Evolutionary conservation across 2,113 vertebrate species (phyloP).

Genomic region (Microtus pennsylvanicus): DNA sequence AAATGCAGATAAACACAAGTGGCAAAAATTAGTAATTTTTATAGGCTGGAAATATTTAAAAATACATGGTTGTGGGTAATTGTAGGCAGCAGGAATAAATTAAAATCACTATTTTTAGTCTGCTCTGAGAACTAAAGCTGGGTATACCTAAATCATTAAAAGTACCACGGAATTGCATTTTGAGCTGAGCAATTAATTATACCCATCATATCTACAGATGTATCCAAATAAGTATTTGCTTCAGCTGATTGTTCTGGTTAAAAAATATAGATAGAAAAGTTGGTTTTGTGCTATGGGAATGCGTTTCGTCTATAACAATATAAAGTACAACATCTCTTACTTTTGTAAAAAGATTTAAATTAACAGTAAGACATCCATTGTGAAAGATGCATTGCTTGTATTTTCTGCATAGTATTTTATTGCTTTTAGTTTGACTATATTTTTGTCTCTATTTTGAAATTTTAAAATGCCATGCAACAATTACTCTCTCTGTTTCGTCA

Average conservation of each 20-base stretch:
- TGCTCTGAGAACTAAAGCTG: constrained; percentile 85
- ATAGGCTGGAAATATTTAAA: constrained; percentile 94
- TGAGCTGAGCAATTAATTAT: constrained; percentile 88
- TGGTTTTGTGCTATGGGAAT: constrained; percentile 60
- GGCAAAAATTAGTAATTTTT: constrained; percentile 96
- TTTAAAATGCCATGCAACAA: background rate
- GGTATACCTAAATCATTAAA: constrained; percentile 88
- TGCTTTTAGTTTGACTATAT: constrained; percentile 62
- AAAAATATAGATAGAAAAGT: constrained; percentile 66
- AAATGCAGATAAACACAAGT: constrained; percentile 94
- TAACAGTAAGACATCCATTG: constrained; percentile 62
- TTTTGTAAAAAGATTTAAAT: constrained; percentile 59
- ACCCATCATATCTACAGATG: constrained; percentile 85
- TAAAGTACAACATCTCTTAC: constrained; percentile 34
- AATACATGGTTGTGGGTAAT: constrained; percentile 94
- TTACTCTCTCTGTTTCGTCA: constrained; percentile 44
- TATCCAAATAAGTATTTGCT: constrained; percentile 82
- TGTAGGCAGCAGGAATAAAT: constrained; percentile 93
- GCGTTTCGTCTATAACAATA: constrained; percentile 28
- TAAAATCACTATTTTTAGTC: constrained; percentile 92
- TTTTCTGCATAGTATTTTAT: constrained; percentile 5
- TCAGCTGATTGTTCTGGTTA: constrained; percentile 79
- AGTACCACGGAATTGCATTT: constrained; percentile 85
- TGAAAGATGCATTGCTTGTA: background rate
- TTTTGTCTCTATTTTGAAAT: constrained; percentile 67